Base-by-base conservation (phyloP, 2,113 vertebrate species). In the Otolemur garnettii region DNA sequence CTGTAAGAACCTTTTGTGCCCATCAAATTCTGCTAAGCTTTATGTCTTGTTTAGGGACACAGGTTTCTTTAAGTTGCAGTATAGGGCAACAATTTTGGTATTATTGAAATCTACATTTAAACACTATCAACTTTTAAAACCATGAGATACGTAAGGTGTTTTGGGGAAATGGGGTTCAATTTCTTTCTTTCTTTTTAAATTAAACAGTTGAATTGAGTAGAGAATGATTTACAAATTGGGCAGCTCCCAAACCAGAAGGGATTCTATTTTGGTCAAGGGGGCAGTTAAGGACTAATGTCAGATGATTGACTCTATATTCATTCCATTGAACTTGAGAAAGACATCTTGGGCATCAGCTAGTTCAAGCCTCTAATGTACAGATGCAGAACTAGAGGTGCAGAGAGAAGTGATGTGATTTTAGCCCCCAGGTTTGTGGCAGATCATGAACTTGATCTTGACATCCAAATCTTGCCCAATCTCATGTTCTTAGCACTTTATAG, bases 311-410 rank as follows among this genome's bases (percentile, higher is more conserved):
- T 77, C 68, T 89, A 2, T 53, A 71, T 28, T 71, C 15, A 10
- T 35, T 33, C 53, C 42, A 26, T n/a, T 77, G 87, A 92, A 59
- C 64, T 90, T 79, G 75, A 87, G 79, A 91, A 93, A 81, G 69
- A 69, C 42, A 3, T 64, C 35, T 55, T 74, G 0, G 14, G 87
- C 57, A 68, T 79, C 57, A 50, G 5, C 15, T 38, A 18, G 8
- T 59, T 89, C 24, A 33, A 45, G 14, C 33, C 55, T 95, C 26
- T 57, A 17, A 1, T 64, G 9, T 45, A 42, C 26, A 62, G 26
- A 17, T 35, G 19, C 0, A 4, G 38, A 53, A 17, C 24, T 82
- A 26, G 62, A 50, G 42, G 17, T 35, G 22, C 21, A 45, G 57
- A 77, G 12, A n/a, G 4, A 50, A 50, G 6, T 24, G 15, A 13